Evolutionary conservation across 2,113 vertebrate genomes (phyloP), one percentile per base, ranked within the genome.

Genomic region (Catharus bicknelli): DNA sequence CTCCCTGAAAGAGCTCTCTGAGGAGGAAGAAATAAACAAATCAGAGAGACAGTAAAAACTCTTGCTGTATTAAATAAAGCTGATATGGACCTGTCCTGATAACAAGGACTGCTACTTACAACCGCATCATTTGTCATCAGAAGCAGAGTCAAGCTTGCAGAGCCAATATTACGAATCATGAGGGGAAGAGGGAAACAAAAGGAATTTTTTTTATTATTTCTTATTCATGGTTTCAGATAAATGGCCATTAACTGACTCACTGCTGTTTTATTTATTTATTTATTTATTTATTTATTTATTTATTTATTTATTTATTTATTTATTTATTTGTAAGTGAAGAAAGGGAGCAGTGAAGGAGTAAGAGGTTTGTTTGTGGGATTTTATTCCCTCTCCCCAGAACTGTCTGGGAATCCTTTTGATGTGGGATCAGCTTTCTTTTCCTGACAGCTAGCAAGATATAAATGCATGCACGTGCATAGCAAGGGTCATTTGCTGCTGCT

Each of bases 401-500:
- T 40, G 20, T 66, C 18, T 73, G 57, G 27, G 34, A 77, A 63
- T 40, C 7, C 13, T 78, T 88, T 83, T 68, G 45, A 29, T 64
- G 57, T 4, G 48, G 86, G 17, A 78, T 86, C n/a, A 69, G 22
- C 16, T 64, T 81, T 87, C 54, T 59, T 90, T 29, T 40, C 32
- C 42, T 69, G 55, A 73, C 54, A 86, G 32, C 32, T 54, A 53
- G 16, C 10, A 29, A 16, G 61, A 5, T 54, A n/a, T 30, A 57
- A 92, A 63, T 21, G 34, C 3, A 10, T 29, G 30, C 29, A 21
- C 0, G 0, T 73, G 42, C 55, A 40, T 68, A 72, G 40, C 50
- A 76, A 48, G 87, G 72, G 84, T 92, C 75, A 86, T 80, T 83
- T 90, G 51, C 48, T 79, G 34, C 57, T 88, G 29, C 57, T 83